Percentiles rank a stretch among this genome's conserved stretches.
Conservation (phyloP, 64 coral and sea anemone genomes). For the Trachythela sp. region DNA sequence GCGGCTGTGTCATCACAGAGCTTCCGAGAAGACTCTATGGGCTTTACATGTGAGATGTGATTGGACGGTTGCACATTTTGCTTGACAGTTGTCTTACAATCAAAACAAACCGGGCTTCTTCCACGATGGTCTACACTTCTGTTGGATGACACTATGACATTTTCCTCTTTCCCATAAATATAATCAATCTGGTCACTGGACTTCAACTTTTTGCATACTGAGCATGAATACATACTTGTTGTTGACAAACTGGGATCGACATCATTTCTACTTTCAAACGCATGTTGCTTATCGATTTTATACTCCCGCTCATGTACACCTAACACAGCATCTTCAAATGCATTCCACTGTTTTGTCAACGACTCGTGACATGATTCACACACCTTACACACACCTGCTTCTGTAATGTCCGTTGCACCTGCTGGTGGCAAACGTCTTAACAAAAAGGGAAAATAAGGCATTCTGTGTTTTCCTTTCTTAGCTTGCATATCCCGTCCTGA, state of each 20-base stretch:
- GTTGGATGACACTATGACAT: background rate
- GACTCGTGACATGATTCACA: background rate
- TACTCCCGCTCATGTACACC: background rate
- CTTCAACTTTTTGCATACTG: background rate
- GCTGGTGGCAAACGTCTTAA: background rate
- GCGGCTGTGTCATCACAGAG: background rate
- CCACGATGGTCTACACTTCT: background rate
- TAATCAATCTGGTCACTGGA: background rate
- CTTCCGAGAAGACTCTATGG: background rate
- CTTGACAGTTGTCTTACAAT: background rate
- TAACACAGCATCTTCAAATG: background rate
- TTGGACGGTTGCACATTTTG: background rate
- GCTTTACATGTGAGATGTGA: background rate
- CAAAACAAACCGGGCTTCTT: background rate
- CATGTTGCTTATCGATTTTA: background rate
- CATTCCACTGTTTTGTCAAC: background rate
- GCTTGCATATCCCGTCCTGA: background rate
- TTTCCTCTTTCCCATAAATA: background rate
- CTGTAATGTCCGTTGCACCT: background rate
- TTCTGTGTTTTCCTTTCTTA: background rate
- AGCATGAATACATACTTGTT: background rate
- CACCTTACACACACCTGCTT: background rate
- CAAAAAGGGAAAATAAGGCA: slow-evolving; percentile 1
- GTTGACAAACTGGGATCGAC: background rate
- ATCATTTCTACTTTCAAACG: background rate